These are phyloP conservation scores for Pseudochaenichthys georgianus DNA, from an alignment of 2,797 vertebrate species.

Conservation along the genomic window DNA sequence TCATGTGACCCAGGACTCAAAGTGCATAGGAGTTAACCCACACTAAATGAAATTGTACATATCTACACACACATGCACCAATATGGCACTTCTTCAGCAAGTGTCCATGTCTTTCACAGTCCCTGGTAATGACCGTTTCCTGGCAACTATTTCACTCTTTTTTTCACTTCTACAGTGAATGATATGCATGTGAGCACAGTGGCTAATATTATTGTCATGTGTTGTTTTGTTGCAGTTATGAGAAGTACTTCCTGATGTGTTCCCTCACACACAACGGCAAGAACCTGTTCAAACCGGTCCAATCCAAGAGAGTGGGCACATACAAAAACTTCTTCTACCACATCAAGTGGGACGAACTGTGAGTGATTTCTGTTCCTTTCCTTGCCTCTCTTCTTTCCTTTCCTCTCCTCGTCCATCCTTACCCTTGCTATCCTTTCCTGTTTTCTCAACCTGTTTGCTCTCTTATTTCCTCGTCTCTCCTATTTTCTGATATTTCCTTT, in stretches of 20 bases:
- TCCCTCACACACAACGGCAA: constrained; percentile 95
- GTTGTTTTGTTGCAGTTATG: constrained; percentile 86
- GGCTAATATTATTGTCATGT: not conserved
- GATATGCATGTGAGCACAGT: no score
- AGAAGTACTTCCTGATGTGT: constrained; percentile 97
- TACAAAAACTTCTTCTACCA: constrained; percentile 98
- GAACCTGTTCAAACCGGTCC: constrained; percentile 96
- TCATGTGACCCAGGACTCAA: no score
- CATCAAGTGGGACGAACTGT: constrained; percentile 98
- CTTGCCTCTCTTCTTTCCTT: no score
- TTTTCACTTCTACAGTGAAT: not conserved
- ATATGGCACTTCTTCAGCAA: not conserved
- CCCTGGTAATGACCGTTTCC: no score
- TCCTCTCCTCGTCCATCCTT: no score
- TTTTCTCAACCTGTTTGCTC: not conserved
- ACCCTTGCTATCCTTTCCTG: not conserved
- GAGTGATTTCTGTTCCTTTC: constrained; percentile 74
- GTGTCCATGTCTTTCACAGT: no score
- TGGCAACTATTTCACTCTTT: not conserved
- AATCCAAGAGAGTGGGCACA: constrained; percentile 97
- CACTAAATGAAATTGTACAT: not conserved
- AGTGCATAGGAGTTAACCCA: not conserved
- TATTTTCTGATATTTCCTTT: no score
- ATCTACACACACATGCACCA: not conserved
- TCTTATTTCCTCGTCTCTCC: not conserved